Percentiles rank a stretch among this genome's conserved stretches.
phyloP scores from a whole-genome alignment of 2,888 invertebrate species.

The Nipponacmea schrenckii region DNA sequence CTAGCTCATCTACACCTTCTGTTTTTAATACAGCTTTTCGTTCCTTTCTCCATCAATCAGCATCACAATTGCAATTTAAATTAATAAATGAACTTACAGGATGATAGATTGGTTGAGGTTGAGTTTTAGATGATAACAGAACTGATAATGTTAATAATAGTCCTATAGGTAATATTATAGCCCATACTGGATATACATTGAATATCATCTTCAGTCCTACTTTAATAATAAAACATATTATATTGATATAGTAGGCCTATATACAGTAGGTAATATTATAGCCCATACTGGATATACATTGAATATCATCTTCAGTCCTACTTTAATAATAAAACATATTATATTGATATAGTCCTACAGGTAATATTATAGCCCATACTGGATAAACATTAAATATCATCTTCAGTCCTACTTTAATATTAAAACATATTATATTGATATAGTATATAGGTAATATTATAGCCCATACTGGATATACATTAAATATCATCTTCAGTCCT shows the following conservation, averaged over 20 bases:
- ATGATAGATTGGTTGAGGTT: constrained; percentile 66
- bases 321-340: constrained; percentile 42
- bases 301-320: constrained; percentile 46
- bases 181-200: constrained; percentile 59
- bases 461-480: constrained; percentile 58
- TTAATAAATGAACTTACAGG: constrained; percentile 50
- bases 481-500: constrained; percentile 45
- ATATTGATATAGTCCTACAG: constrained; percentile 58
- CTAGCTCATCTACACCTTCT: too few relatives aligned
- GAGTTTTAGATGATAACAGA: constrained; percentile 60
- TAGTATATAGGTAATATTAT: constrained; percentile 54
- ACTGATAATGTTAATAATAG: constrained; percentile 56
- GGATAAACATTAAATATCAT: constrained; percentile 55
- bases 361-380: constrained; percentile 57
- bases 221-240: constrained; percentile 43
- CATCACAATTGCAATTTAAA: too few relatives aligned
- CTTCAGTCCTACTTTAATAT: constrained; percentile 46
- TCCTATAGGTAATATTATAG: constrained; percentile 54
- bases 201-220: constrained; percentile 49
- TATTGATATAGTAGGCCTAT: constrained; percentile 55
- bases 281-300: constrained; percentile 59
- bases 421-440: constrained; percentile 52
- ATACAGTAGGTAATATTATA: constrained; percentile 53
- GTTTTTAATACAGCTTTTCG: too few relatives aligned
- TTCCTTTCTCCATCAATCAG: too few relatives aligned